Evolutionary conservation across 2,888 invertebrate genomes (phyloP).

Genomic region (Heliconius sara): DNA sequence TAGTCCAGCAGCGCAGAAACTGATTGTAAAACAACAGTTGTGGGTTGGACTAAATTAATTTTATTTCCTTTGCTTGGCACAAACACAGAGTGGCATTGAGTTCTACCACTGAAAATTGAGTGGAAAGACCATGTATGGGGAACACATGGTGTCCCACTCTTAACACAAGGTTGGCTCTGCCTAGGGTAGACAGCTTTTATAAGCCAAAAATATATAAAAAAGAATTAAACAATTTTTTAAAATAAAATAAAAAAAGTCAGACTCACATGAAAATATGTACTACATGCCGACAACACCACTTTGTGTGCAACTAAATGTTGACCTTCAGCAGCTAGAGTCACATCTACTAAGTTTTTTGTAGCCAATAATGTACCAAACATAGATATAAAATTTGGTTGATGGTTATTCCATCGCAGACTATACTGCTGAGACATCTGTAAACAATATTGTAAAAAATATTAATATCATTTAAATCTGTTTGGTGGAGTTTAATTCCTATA

Average conservation of each 20-base stretch:
- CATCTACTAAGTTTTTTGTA: slow-evolving; percentile 93
- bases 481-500: background rate
- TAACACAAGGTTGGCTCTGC: too few species aligned
- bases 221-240: background rate
- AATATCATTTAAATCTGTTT: background rate
- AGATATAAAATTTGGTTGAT: slow-evolving; percentile 95
- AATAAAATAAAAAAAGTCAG: background rate
- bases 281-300: slow-evolving; percentile 94
- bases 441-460: background rate
- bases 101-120: too few species aligned
- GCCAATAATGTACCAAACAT: slow-evolving; percentile 93
- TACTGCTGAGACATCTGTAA: slow-evolving; percentile 88
- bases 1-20: too few species aligned
- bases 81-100: too few species aligned
- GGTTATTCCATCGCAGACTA: slow-evolving; percentile 95
- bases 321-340: slow-evolving; percentile 95
- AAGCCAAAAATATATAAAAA: slow-evolving; percentile 5
- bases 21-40: too few species aligned
- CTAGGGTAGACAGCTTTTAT: too few species aligned
- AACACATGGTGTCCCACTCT: too few species aligned
- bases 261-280: slow-evolving; percentile 94
- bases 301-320: slow-evolving; percentile 94
- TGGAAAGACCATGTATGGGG: too few species aligned
- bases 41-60: too few species aligned
- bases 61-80: too few species aligned